Percentiles rank a stretch among this genome's conserved stretches.
These are phyloP conservation scores for Emesis furor DNA, from an alignment of 2,888 invertebrate genomes.

Conservation along the genomic window DNA sequence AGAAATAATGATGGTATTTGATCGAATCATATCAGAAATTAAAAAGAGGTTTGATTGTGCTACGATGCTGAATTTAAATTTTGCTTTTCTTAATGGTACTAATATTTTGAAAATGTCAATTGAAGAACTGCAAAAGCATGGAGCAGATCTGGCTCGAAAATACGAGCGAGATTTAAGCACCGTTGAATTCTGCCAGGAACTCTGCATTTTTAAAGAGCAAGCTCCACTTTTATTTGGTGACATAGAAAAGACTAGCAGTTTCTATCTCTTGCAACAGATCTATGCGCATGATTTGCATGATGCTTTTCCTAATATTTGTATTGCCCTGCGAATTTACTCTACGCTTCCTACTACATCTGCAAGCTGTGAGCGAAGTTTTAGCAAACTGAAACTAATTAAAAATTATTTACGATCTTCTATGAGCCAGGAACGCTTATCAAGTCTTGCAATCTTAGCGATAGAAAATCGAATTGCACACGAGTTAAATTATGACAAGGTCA, in stretches of 20 bases:
- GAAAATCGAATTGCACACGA: constrained; percentile 68
- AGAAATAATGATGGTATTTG: constrained; percentile 66
- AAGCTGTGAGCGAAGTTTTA: constrained; percentile 75
- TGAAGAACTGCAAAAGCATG: constrained; percentile 70
- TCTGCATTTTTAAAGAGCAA: constrained; percentile 71
- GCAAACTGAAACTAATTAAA: constrained; percentile 66
- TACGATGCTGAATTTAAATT: constrained; percentile 66
- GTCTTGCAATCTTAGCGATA: constrained; percentile 70
- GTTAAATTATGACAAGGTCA: constrained; percentile 65
- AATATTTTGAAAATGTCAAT: constrained; percentile 70
- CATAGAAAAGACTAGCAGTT: constrained; percentile 42
- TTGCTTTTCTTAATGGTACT: constrained; percentile 64
- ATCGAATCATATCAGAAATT: constrained; percentile 65
- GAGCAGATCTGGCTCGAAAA: constrained; percentile 54
- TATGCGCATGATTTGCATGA: constrained; percentile 66
- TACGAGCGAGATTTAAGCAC: constrained; percentile 71
- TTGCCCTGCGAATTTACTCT: constrained; percentile 68
- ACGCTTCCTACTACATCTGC: constrained; percentile 70
- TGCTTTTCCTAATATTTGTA: constrained; percentile 57
- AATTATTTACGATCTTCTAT: constrained; percentile 65
- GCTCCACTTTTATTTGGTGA: constrained; percentile 66
- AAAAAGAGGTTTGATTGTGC: constrained; percentile 62
- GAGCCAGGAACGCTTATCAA: constrained; percentile 70
- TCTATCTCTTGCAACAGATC: constrained; percentile 51
- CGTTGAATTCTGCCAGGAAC: constrained; percentile 73